These are phyloP conservation scores for Mayetiola destructor DNA, from an alignment of 2,888 invertebrate genomes.

Conservation along the genomic window DNA sequence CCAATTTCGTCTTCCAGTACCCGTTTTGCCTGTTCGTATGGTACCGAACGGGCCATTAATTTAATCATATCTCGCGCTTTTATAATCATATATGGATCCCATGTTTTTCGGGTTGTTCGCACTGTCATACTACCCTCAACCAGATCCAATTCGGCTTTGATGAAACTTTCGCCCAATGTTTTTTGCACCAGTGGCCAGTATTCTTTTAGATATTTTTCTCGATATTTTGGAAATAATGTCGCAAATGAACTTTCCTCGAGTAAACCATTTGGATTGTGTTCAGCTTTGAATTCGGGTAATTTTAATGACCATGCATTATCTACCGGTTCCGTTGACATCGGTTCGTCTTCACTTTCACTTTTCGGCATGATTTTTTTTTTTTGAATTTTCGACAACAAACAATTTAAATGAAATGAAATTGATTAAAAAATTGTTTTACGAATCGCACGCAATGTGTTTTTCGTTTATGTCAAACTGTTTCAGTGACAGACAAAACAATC, in stretches of 20 bases:
- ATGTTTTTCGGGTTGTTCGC: slow-evolving; percentile 87
- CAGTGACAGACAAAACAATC: not conserved
- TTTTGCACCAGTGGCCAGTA: slow-evolving; percentile 92
- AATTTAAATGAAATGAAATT: not conserved
- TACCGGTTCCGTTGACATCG: slow-evolving; percentile 41
- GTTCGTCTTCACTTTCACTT: slow-evolving; percentile 28
- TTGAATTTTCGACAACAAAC: not conserved
- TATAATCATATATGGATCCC: slow-evolving; percentile 95
- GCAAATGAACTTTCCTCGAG: slow-evolving; percentile 92
- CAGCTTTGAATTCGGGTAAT: slow-evolving; percentile 72
- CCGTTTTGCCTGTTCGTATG: slow-evolving; percentile 83
- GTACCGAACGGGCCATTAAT: slow-evolving; percentile 86
- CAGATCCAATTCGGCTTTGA: slow-evolving; percentile 80
- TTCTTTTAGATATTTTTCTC: slow-evolving; percentile 88
- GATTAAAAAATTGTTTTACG: not conserved
- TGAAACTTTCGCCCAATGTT: slow-evolving; percentile 57
- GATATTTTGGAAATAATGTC: slow-evolving; percentile 90
- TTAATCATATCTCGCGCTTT: slow-evolving; percentile 95
- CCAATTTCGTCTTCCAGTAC: slow-evolving; percentile 80
- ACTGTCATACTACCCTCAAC: slow-evolving; percentile 92
- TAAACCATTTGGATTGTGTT: slow-evolving; percentile 72
- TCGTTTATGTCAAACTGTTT: not conserved
- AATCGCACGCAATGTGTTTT: not conserved
- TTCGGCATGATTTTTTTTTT: not conserved
- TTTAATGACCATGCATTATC: slow-evolving; percentile 78